Conservation (phyloP, 2,888 invertebrate genomes). For the Aleiodes leptofemur region DNA sequence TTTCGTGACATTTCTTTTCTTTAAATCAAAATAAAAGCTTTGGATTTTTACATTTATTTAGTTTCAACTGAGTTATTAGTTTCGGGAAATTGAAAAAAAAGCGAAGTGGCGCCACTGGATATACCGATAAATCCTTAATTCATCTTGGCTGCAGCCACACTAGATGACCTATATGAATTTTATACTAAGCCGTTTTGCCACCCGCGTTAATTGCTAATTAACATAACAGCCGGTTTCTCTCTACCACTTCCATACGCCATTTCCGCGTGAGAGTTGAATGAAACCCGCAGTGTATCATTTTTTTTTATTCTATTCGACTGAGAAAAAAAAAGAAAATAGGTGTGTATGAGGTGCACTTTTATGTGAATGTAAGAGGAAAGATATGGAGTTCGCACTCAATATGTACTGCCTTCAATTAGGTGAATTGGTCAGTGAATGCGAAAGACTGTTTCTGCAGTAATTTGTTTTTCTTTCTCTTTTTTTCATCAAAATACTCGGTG, state of each 20-base stretch:
- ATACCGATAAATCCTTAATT: constrained; percentile 20
- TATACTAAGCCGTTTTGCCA: not conserved
- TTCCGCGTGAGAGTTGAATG: not conserved
- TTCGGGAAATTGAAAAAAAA: constrained; percentile 5
- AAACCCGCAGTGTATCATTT: not conserved
- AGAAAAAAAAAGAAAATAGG: not conserved
- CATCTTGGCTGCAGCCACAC: constrained; percentile 11
- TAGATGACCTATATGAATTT: constrained; percentile 21
- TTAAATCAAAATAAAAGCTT: too few relatives aligned
- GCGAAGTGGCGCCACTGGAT: not conserved
- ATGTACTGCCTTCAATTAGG: constrained; percentile 11
- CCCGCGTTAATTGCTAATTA: constrained; percentile 22
- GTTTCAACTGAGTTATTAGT: not conserved
- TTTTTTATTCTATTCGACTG: too few relatives aligned
- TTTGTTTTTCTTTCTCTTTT: not conserved
- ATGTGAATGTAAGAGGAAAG: not conserved
- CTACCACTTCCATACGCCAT: not conserved
- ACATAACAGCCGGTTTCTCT: constrained; percentile 11
- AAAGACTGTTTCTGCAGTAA: not conserved
- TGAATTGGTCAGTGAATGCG: not conserved
- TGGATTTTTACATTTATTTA: not conserved
- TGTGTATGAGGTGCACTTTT: not conserved
- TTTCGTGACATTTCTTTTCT: too few relatives aligned
- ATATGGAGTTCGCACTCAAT: constrained; percentile 1
- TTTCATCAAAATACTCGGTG: too few relatives aligned